A percentile compares a stretch with the other conserved stretches of the same genome.
Evolutionary conservation across 2,797 vertebrate genomes (phyloP).

Genomic region (Taeniopygia guttata): DNA sequence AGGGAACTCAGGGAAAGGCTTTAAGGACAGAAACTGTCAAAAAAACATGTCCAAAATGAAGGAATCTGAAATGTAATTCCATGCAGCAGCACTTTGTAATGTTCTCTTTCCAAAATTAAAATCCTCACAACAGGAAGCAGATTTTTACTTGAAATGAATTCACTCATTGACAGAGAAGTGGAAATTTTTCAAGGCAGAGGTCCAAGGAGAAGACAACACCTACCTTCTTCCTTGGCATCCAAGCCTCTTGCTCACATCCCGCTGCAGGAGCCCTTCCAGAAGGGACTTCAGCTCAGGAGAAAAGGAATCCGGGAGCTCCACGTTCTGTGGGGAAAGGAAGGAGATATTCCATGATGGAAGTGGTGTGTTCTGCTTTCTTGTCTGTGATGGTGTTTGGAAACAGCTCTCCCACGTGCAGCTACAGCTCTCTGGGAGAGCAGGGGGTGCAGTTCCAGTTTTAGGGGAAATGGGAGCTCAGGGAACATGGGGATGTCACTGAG

Average conservation of each 20-base stretch:
- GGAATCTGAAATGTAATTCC: background rate
- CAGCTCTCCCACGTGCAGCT: background rate
- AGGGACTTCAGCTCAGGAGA: constrained; percentile 90
- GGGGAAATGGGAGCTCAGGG: background rate
- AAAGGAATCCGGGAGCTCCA: constrained; percentile 93
- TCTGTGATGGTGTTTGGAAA: background rate
- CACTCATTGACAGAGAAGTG: background rate
- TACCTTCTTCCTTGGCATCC: constrained; percentile 91
- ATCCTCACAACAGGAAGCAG: constrained; percentile 17
- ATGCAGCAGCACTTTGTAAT: background rate
- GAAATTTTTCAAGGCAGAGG: background rate
- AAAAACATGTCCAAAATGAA: background rate
- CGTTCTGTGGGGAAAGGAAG: constrained; percentile 76
- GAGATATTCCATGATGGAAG: background rate
- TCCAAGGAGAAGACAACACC: constrained; percentile 9
- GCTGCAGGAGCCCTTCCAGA: constrained; percentile 90
- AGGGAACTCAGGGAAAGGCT: background rate
- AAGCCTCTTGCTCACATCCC: constrained; percentile 89
- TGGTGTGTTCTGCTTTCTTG: background rate
- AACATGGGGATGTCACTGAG: background rate
- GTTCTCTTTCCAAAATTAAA: constrained; percentile 7
- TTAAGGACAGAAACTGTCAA: background rate
- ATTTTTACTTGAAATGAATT: background rate
- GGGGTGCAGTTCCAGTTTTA: background rate
- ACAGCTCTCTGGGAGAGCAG: background rate